Base-by-base conservation (phyloP, 2,797 vertebrate species). In the Mormyrops attenuatus region DNA sequence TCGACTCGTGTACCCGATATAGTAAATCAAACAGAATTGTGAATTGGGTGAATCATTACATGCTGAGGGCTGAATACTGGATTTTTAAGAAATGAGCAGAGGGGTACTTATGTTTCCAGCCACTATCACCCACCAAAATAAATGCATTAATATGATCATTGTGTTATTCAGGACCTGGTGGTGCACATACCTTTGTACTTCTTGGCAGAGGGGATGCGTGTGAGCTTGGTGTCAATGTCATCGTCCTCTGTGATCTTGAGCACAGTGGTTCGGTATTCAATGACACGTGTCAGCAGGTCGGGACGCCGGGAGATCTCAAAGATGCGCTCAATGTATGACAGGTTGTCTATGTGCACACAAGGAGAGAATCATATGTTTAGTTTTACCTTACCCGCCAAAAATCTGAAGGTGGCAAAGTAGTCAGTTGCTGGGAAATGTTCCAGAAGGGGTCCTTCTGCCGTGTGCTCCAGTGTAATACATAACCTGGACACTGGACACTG, bases 271-370 rank as follows among this genome's bases (percentile, higher is more conserved):
- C 98, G 97, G 89, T 98, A 98, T 94, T 98, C 97, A 2, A 99
- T 97, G 92, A 99, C 97, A 93, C 97, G 95, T 66, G 97, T 98
- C 90, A 99, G 95, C 55, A 99, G 96, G 93, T 99, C 98, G 0
- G 98, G 98, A 87, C 98, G 96, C 90, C 98, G 96, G 0, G 98
- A 99, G 90, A 99, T 99, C 96, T 99, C 98, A 0, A 99, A 99
- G 95, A 99, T 98, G 96, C 98, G 98, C 95, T 99, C 98, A 3
- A 99, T 98, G 94, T 99, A 98, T 0, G 97, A 97, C 85, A 99
- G 96, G 93, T 98, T 97, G 93, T 98, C 98, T 98, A 93, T 3
- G 69, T 30, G 38, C 17, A 6, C 34, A 85, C 1, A 4, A 30
- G 3, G 50, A 63, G 41, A 77, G 47, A 11, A 87, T 26, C 26